Percentiles rank a stretch among this genome's conserved stretches.
Evolutionary conservation across 2,888 invertebrate genomes (phyloP).

Genomic region (Dicyrtomina minuta): DNA sequence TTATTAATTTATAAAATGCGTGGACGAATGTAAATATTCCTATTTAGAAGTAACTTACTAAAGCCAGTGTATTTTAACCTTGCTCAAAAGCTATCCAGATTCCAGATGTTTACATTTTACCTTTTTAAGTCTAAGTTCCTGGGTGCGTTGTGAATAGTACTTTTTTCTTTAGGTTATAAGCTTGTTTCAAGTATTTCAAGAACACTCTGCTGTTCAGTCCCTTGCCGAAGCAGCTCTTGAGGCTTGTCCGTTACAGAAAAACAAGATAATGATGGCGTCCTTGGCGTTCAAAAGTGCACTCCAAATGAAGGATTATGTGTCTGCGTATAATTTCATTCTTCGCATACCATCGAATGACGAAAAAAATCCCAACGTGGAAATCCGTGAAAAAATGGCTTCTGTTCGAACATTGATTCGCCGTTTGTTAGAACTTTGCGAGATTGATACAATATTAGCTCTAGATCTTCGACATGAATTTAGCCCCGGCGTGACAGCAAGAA

Average conservation of each 20-base stretch:
- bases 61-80: too few species aligned
- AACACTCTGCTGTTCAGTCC: conserved; percentile 40
- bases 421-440: conserved; percentile 45
- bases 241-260: conserved; percentile 35
- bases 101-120: too few species aligned
- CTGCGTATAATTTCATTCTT: conserved; percentile 47
- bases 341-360: conserved; percentile 32
- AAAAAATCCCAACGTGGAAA: conserved; percentile 25
- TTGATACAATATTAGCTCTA: conserved; percentile 45
- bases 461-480: conserved; percentile 44
- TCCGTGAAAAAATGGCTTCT: conserved; percentile 48
- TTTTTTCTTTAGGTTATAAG: conserved; percentile 44
- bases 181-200: conserved; percentile 49
- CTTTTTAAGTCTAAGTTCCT: too few species aligned
- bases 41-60: too few species aligned
- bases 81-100: too few species aligned
- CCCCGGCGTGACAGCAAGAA: conserved; percentile 36
- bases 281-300: conserved; percentile 51
- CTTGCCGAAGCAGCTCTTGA: conserved; percentile 44
- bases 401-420: conserved; percentile 46
- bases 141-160: too few species aligned
- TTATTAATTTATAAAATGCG: too few species aligned
- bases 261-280: conserved; percentile 47
- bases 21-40: too few species aligned
- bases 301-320: conserved; percentile 42